Evolutionary conservation across 2,888 invertebrate genomes (phyloP).

Genomic region (Cinara cedri): DNA sequence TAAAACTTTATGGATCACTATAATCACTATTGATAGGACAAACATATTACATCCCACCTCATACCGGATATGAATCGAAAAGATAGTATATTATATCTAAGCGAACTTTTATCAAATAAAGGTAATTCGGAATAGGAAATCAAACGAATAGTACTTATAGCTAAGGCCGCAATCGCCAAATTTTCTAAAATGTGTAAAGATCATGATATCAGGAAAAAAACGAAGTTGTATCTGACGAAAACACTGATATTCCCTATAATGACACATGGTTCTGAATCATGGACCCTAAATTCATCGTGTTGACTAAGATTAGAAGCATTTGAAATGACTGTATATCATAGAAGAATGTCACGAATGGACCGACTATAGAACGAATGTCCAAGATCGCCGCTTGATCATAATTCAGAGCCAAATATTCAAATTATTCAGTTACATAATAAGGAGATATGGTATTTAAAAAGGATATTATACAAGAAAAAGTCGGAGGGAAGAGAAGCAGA

Average conservation of each 20-base stretch:
- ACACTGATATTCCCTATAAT: constrained; percentile 25
- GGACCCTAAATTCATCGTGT: not conserved
- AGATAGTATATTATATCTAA: constrained; percentile 32
- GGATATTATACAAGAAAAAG: constrained; percentile 10
- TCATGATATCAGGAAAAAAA: not conserved
- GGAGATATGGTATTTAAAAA: constrained; percentile 3
- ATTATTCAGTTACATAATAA: not conserved
- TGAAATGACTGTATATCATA: constrained; percentile 7
- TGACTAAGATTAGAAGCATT: constrained; percentile 22
- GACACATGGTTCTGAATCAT: not conserved
- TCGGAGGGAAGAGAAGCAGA: not conserved
- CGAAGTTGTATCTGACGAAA: constrained; percentile 21
- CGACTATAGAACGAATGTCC: constrained; percentile 7
- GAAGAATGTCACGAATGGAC: constrained; percentile 3
- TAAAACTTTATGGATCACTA: constrained; percentile 21
- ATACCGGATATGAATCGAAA: constrained; percentile 9
- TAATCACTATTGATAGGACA: constrained; percentile 26
- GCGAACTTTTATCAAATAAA: constrained; percentile 16
- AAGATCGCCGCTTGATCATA: not conserved
- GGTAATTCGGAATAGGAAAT: constrained; percentile 19
- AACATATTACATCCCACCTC: constrained; percentile 11
- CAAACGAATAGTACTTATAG: constrained; percentile 9
- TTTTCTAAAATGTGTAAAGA: not conserved
- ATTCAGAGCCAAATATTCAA: constrained; percentile 22
- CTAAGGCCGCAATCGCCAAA: not conserved